Evolutionary conservation across 1,140 invertebrate species (phyloP), one percentile per base, ranked within the genome.

Genomic region (Cherax destructor): DNA sequence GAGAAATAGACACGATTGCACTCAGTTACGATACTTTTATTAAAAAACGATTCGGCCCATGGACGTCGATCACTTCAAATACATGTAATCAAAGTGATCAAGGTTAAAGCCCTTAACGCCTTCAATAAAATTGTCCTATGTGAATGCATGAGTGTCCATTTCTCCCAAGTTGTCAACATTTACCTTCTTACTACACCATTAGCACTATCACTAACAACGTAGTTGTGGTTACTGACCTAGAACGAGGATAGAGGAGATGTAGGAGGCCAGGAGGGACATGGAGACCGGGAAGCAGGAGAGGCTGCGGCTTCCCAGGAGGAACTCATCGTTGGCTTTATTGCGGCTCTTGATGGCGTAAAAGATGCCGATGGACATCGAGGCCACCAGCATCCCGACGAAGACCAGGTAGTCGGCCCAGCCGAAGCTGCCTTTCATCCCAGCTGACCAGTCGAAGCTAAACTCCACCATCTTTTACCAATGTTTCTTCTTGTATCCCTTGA

Each of bases 231-330:
- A 97, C 1, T 98, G 96, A 16, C 98, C 98, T 21, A 99, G 95
- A 16, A 99, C 94, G 0, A 98, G 98, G 24, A 99, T 96, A 11
- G 98, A 97, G 0, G 98, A 99, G 97, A 99, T 98, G 94, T 99
- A 99, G 77, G 97, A 98, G 11, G 98, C 97, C 96, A 98, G 97
- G 0, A 94, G 94, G 49, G 94, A 87, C 24, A 78, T 76, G 83
- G 83, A 91, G 16, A 78, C 59, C 0, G 98, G 97, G 1, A 96
- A 52, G 83, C 97, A 95, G 5, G 95, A 95, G 96, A 98, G 97
- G 47, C 96, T 97, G 89, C 96, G 95, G 93, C 97, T 97, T 0
- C 97, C 98, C 78, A 97, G 94, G 85, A 98, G 95, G 93, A 98
- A 98, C 94, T 98, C 97, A 95, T 97, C 94, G 3, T 97, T 98